A percentile compares a stretch with the other conserved stretches of the same genome.
These are phyloP conservation scores for Tapirus terrestris DNA, from an alignment of 2,113 vertebrate species.

Conservation along the genomic window DNA sequence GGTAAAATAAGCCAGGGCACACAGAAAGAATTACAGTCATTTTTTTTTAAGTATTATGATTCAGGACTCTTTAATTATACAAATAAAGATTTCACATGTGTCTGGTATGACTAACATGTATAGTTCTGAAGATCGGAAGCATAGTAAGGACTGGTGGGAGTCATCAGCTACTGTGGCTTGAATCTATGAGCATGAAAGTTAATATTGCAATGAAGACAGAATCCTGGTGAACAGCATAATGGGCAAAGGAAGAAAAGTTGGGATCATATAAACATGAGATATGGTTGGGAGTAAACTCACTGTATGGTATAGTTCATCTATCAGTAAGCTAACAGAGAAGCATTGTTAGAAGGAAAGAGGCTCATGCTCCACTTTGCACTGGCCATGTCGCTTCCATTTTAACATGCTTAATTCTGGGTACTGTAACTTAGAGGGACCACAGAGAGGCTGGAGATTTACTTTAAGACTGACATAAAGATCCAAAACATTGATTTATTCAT, in stretches of 20 bases:
- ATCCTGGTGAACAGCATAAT: neutral
- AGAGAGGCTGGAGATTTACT: neutral
- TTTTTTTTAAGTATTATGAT: neutral
- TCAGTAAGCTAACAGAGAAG: neutral
- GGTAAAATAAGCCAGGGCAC: neutral
- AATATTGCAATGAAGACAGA: neutral
- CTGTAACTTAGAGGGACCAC: neutral
- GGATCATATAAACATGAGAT: neutral
- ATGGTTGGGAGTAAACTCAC: neutral
- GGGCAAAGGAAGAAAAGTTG: neutral
- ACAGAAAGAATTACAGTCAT: neutral
- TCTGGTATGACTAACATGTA: neutral
- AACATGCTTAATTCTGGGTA: neutral
- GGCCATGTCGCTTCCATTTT: neutral
- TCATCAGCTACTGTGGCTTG: neutral
- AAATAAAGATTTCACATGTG: neutral
- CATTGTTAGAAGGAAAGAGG: neutral
- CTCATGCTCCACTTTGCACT: neutral
- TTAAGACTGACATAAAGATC: neutral
- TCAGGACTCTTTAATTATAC: neutral
- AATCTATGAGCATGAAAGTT: neutral
- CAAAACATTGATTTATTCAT: neutral
- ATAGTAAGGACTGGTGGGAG: rapidly evolving
- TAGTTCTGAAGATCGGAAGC: neutral
- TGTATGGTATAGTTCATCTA: neutral